These are phyloP conservation scores for Nothocercus nigrocapillus DNA, from an alignment of 2,113 vertebrate genomes.

Conservation along the genomic window DNA sequence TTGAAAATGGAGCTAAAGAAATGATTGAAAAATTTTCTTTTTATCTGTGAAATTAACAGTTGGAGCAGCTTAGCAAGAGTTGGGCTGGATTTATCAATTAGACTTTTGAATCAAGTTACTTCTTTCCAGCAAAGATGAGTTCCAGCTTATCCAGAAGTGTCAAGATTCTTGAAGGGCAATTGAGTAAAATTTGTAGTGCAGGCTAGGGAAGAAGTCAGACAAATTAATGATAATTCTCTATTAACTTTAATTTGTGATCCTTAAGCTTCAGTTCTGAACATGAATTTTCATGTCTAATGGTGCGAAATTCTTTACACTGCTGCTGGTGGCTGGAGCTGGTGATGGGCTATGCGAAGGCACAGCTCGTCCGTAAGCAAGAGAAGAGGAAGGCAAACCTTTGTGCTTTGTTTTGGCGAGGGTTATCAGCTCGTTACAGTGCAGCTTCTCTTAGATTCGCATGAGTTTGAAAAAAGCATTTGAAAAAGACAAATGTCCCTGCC, in stretches of 20 bases:
- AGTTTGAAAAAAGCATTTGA: background rate
- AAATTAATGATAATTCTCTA: background rate
- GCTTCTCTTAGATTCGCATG: background rate
- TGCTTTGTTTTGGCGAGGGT: background rate
- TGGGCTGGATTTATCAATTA: background rate
- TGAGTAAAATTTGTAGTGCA: background rate
- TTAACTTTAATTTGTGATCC: background rate
- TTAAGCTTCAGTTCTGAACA: background rate
- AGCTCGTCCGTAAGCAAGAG: background rate
- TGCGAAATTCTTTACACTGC: background rate
- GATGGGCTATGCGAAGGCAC: accelerated
- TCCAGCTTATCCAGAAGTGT: background rate
- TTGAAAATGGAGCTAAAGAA: background rate
- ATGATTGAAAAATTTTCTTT: background rate
- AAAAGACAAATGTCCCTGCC: background rate
- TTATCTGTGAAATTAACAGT: background rate
- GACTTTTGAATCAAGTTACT: background rate
- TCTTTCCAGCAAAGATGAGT: background rate
- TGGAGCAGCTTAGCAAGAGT: background rate
- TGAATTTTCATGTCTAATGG: background rate
- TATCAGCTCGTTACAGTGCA: background rate
- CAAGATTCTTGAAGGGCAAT: background rate
- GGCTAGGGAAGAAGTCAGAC: background rate
- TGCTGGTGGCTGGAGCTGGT: background rate
- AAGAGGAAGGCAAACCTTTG: background rate